Evolutionary conservation across 2,888 invertebrate genomes (phyloP).

Genomic region (Oscheius sp.): DNA sequence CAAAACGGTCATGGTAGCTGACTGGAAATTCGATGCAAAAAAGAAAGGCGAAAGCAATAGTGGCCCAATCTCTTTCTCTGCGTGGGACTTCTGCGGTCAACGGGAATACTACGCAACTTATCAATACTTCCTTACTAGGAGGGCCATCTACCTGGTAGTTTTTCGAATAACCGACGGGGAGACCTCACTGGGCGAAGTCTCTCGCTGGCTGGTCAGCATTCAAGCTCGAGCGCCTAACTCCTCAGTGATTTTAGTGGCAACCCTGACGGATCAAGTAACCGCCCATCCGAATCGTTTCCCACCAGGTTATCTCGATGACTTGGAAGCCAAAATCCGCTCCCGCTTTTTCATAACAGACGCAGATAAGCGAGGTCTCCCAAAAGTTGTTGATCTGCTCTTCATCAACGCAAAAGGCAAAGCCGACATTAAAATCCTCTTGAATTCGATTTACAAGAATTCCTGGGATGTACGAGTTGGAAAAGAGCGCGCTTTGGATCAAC

Average conservation of each 20-base stretch:
- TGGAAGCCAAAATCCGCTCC: slow-evolving; percentile 77
- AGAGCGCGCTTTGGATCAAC: slow-evolving; percentile 87
- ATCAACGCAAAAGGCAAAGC: slow-evolving; percentile 77
- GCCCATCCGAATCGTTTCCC: slow-evolving; percentile 74
- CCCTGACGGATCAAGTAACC: slow-evolving; percentile 83
- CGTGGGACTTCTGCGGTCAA: slow-evolving; percentile 98
- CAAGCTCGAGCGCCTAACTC: slow-evolving; percentile 94
- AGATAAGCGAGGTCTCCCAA: slow-evolving; percentile 84
- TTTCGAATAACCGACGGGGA: slow-evolving; percentile 94
- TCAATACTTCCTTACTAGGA: slow-evolving; percentile 94
- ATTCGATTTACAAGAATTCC: slow-evolving; percentile 88
- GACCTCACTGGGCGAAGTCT: slow-evolving; percentile 85
- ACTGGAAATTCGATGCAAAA: slow-evolving; percentile 84
- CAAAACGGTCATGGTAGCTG: slow-evolving; percentile 85
- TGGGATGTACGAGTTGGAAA: slow-evolving; percentile 83
- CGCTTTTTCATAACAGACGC: slow-evolving; percentile 90
- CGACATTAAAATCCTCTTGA: slow-evolving; percentile 77
- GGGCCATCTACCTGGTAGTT: slow-evolving; percentile 91
- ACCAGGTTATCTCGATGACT: slow-evolving; percentile 78
- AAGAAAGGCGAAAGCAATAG: slow-evolving; percentile 74
- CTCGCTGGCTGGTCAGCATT: slow-evolving; percentile 94
- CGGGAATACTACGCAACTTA: slow-evolving; percentile 96
- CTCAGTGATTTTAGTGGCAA: slow-evolving; percentile 93
- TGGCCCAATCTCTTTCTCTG: slow-evolving; percentile 84
- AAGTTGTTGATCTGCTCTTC: slow-evolving; percentile 70